Percentiles rank a stretch among this genome's conserved stretches.
These are phyloP conservation scores for Loxodonta africana DNA, from an alignment of 2,113 vertebrate genomes.

Conservation along the genomic window DNA sequence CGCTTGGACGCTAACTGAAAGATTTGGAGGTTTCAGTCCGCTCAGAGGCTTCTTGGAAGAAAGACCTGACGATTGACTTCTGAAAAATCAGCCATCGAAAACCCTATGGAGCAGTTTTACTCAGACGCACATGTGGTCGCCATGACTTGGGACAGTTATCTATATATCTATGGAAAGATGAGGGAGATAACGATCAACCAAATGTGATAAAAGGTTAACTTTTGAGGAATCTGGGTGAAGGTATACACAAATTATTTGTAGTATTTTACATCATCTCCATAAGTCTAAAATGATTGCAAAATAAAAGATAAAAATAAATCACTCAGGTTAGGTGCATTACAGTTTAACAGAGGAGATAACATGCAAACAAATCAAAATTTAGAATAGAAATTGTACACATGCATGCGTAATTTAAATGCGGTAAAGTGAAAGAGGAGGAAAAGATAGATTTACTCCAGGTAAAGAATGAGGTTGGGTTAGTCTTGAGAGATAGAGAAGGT, in stretches of 20 bases:
- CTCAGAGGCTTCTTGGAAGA: neutral
- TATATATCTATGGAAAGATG: neutral
- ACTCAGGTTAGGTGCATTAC: no score
- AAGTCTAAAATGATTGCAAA: no score
- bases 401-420: no score
- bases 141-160: neutral
- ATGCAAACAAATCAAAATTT: neutral
- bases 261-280: neutral
- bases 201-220: neutral
- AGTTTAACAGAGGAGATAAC: no score
- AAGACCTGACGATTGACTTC: neutral
- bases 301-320: no score
- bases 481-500: neutral
- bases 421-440: neutral
- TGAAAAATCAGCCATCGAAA: neutral
- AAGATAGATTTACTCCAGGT: neutral
- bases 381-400: neutral
- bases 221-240: neutral
- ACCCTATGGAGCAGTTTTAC: neutral
- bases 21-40: neutral
- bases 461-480: neutral
- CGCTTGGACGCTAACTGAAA: neutral
- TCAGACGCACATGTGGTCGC: neutral
- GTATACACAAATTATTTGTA: neutral
- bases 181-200: neutral